Evolutionary conservation across 2,113 vertebrate genomes (phyloP).

Genomic region (Scopus umbretta): DNA sequence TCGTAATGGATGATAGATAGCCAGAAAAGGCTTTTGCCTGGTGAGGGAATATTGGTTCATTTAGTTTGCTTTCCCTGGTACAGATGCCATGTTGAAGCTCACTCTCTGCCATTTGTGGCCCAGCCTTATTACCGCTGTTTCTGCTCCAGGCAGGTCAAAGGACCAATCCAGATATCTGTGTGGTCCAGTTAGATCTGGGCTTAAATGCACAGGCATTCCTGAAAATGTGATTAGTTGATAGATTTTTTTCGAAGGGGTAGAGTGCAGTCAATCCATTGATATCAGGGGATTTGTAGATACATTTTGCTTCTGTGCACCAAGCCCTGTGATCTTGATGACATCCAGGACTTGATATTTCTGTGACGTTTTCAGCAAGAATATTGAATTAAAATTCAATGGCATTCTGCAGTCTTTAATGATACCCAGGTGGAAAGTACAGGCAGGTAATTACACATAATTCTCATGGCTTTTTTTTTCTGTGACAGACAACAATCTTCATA

Average conservation of each 20-base stretch:
- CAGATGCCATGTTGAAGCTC: background rate
- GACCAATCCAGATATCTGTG: background rate
- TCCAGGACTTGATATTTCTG: background rate
- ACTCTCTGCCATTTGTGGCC: background rate
- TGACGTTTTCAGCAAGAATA: constrained; percentile 3
- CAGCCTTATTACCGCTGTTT: background rate
- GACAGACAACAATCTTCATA: background rate
- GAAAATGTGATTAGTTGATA: background rate
- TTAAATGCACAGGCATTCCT: background rate
- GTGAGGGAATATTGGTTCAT: background rate
- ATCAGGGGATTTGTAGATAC: background rate
- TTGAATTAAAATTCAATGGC: background rate
- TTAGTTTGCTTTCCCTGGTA: background rate
- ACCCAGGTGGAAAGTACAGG: background rate
- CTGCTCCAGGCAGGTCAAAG: background rate
- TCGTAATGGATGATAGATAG: background rate
- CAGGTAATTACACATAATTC: constrained; percentile 24
- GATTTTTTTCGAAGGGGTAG: background rate
- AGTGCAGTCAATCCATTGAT: background rate
- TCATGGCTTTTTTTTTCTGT: background rate
- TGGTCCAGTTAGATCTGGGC: background rate
- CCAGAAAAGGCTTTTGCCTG: background rate
- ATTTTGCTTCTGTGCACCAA: background rate
- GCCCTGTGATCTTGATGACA: background rate
- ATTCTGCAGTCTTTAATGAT: constrained; percentile 14